Evolutionary conservation across 92 coral and sea anemone genomes (phyloP).

Genomic region (Pocillopora meandrina): DNA sequence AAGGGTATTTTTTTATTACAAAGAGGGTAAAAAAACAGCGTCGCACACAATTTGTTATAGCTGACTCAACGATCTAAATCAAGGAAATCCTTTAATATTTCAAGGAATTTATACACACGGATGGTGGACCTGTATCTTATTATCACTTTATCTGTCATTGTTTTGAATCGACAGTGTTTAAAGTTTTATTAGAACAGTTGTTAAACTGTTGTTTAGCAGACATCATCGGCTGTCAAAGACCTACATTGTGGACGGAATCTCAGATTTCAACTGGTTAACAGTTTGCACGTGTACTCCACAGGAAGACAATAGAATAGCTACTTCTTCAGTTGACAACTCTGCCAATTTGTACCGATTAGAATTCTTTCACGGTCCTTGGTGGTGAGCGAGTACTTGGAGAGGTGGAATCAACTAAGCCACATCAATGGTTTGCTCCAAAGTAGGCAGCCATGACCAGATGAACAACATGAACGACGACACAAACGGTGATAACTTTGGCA

Average conservation of each 20-base stretch:
- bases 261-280: neutral
- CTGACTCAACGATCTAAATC: too few species aligned
- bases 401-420: neutral
- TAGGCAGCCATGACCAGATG: slow-evolving; percentile 14
- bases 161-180: neutral
- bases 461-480: slow-evolving; percentile 12
- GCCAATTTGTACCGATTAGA: neutral
- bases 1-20: too few species aligned
- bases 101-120: too few species aligned
- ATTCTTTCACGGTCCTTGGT: neutral
- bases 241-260: neutral
- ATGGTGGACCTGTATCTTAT: neutral
- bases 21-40: too few species aligned
- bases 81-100: neutral
- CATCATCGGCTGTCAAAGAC: neutral
- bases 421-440: slow-evolving; percentile 48
- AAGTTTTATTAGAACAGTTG: slow-evolving; percentile 1
- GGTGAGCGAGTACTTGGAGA: neutral
- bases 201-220: slow-evolving; percentile 2
- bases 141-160: neutral
- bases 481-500: neutral
- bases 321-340: neutral
- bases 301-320: neutral
- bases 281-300: neutral
- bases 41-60: too few species aligned